Base-by-base conservation (phyloP, 1,140 invertebrate genomes). In the Lasioglossum baleicum region DNA sequence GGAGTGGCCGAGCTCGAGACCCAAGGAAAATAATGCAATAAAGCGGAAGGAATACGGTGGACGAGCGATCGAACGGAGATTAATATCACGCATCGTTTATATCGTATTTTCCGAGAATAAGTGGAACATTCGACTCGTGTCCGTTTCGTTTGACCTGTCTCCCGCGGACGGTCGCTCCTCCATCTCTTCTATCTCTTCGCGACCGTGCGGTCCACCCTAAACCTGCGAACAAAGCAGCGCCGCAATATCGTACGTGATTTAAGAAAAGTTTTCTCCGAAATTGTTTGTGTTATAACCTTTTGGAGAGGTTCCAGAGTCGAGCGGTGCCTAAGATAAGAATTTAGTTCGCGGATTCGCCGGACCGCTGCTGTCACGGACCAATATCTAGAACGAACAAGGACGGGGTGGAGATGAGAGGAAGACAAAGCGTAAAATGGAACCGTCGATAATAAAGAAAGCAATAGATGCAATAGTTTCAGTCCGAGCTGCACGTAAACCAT, bases 191-290 rank as follows among this genome's bases (percentile, higher is more conserved):
- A 65, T 56, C 48, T 6, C 61, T 44, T 3, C 7, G 7, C 63
- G 15, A 35, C 15, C 51, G 40, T 4, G 13, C n/a, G 35, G 48
- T 42, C 56, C 20, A 6, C 20, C 61, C 48, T 61, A 42, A 80
- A 80, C 60, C 82, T 42, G 40, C 65, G 48, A 82, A 65, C 70
- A 75, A 72, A 71, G 76, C 71, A 61, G 48, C 65, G 65, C 53
- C 51, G 83, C 77, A 86, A 86, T 86, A 85, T 85, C 76, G 76
- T 85, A 85, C 83, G 83, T 87, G 85, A 87, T 87, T 87, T 85
- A 81, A 82, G 85, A 85, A 82, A 86, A 85, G 64, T 83, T 86
- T 72, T 65, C 60, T 64, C 60, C 83, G 58, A 85, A 85, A 85
- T 85, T 77, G 83, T 85, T 74, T 76, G 74, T 68, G 69, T 83